phyloP scores from a whole-genome alignment of 2,888 invertebrate species.

The Cheilosia pagana region DNA sequence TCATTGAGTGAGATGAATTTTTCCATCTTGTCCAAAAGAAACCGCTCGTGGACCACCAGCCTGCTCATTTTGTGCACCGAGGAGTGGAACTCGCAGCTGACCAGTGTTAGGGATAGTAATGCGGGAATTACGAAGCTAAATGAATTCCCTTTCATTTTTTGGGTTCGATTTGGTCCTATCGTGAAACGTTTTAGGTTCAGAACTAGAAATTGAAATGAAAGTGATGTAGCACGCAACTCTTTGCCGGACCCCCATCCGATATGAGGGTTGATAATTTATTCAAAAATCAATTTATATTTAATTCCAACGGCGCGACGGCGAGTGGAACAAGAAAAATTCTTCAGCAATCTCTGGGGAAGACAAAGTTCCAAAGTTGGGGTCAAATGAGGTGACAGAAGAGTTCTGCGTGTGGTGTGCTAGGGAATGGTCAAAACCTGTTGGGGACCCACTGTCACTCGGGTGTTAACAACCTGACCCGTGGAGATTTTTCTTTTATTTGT shows the following conservation, averaged over 20 bases:
- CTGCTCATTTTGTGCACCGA: constrained; percentile 78
- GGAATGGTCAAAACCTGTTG: too few species aligned
- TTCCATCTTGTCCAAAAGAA: constrained; percentile 78
- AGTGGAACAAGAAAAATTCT: too few species aligned
- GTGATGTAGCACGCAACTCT: background rate
- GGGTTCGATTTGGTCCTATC: background rate
- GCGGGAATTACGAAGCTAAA: constrained; percentile 40
- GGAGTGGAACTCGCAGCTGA: constrained; percentile 78
- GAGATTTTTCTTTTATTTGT: too few species aligned
- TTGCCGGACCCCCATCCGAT: constrained; percentile 27
- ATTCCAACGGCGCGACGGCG: background rate
- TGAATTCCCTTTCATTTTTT: constrained; percentile 53
- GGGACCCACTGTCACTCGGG: too few species aligned
- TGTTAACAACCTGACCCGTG: too few species aligned
- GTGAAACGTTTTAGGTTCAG: background rate
- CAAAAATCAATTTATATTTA: constrained; percentile 9
- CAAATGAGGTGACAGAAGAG: too few species aligned
- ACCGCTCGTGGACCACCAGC: constrained; percentile 78
- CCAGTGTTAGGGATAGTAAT: constrained; percentile 40
- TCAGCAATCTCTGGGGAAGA: too few species aligned
- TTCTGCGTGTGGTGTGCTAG: too few species aligned
- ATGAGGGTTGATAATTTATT: constrained; percentile 51
- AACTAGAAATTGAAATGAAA: constrained; percentile 28
- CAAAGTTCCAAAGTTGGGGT: too few species aligned
- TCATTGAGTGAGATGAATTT: constrained; percentile 79